phyloP scores from a whole-genome alignment of 2,888 invertebrate genomes.

The Andrena fulva region DNA sequence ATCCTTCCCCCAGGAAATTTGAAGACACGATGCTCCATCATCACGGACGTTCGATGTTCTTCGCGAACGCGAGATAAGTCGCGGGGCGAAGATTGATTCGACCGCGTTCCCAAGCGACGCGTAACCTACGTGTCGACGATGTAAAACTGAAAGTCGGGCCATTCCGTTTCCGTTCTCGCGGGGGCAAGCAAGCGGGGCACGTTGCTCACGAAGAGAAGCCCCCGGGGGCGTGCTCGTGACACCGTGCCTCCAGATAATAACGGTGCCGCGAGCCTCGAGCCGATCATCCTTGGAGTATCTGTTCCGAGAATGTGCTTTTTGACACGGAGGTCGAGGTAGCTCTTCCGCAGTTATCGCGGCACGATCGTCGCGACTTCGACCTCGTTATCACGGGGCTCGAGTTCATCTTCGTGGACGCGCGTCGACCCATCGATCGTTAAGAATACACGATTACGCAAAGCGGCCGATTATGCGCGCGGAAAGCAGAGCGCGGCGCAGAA shows the following conservation, averaged over 20 bases:
- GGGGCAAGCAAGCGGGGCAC: neutral
- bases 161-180: neutral
- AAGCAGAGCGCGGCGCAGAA: neutral
- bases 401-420: conserved; percentile 35
- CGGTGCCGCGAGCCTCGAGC: conserved; percentile 37
- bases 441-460: conserved; percentile 34
- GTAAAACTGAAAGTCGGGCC: neutral
- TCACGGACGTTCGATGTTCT: neutral
- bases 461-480: neutral
- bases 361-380: conserved; percentile 36
- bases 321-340: neutral
- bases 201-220: neutral
- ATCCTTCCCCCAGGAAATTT: conserved; percentile 3
- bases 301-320: neutral
- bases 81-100: conserved; percentile 11
- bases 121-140: neutral
- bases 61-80: conserved; percentile 4
- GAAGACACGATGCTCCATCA: conserved; percentile 1
- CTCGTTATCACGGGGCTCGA: conserved; percentile 29
- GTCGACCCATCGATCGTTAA: conserved; percentile 33
- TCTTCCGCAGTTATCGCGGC: conserved; percentile 23
- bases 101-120: neutral
- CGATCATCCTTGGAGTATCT: conserved; percentile 19
- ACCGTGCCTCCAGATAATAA: conserved; percentile 24
- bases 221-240: conserved; percentile 2